phyloP scores from a whole-genome alignment of 64 coral and sea anemone genomes.

The Dendronephthya gigantea region DNA sequence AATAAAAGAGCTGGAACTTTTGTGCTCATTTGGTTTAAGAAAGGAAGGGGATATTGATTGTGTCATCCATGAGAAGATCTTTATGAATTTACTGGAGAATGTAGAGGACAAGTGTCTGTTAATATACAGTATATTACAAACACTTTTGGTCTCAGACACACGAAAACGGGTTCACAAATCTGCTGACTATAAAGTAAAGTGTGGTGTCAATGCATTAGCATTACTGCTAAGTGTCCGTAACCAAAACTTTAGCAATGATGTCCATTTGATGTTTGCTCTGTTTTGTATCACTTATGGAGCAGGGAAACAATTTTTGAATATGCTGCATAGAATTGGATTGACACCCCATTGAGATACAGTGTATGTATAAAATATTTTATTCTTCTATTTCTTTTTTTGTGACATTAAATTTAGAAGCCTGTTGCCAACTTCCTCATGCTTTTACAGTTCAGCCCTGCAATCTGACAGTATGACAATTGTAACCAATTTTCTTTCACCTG shows the following conservation, averaged over 20 bases:
- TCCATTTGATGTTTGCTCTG: conserved; percentile 15
- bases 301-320: conserved; percentile 15
- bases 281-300: conserved; percentile 13
- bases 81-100: not conserved
- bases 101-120: conserved; percentile 9
- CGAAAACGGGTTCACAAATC: not conserved
- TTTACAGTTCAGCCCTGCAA: too few species aligned
- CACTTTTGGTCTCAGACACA: conserved; percentile 3
- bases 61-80: not conserved
- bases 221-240: conserved; percentile 12
- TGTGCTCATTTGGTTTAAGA: not conserved
- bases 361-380: not conserved
- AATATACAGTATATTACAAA: conserved; percentile 13
- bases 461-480: too few species aligned
- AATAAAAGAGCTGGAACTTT: not conserved
- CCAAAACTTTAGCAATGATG: conserved; percentile 4
- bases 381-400: too few species aligned
- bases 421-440: too few species aligned
- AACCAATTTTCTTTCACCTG: too few species aligned
- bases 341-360: conserved; percentile 10
- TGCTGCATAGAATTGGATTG: conserved; percentile 17
- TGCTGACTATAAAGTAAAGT: conserved; percentile 1
- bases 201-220: conserved; percentile 17
- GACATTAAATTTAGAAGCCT: not conserved
- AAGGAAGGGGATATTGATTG: not conserved